Percentiles rank a stretch among this genome's conserved stretches.
These are phyloP conservation scores for Itoplectis maculator DNA, from an alignment of 2,888 invertebrate genomes.

Conservation along the genomic window DNA sequence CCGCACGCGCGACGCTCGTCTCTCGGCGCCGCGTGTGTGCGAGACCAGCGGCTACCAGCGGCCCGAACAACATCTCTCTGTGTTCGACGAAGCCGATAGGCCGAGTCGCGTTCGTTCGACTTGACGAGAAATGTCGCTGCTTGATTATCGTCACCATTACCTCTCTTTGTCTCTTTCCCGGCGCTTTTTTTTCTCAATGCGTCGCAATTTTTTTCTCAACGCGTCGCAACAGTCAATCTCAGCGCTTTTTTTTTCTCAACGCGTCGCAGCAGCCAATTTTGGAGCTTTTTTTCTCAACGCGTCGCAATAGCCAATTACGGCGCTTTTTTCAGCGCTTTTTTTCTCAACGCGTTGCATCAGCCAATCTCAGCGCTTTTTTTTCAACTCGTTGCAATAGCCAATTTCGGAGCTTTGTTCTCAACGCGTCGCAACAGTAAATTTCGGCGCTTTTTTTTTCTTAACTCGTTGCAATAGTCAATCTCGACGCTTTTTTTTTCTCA, in stretches of 20 bases:
- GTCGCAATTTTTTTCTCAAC: no score
- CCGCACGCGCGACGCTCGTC: neutral
- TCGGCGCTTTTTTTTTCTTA: no score
- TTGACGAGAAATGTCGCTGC: neutral
- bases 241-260: neutral
- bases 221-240: no score
- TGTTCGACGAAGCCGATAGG: constrained; percentile 18
- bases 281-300: neutral
- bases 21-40: neutral
- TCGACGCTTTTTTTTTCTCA: no score
- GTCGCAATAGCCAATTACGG: no score
- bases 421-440: neutral
- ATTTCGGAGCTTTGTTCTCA: no score
- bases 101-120: constrained; percentile 1
- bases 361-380: no score
- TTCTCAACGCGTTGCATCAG: neutral
- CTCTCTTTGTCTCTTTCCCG: neutral
- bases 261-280: neutral
- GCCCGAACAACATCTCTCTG: neutral
- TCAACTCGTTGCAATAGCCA: neutral
- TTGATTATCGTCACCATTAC: neutral
- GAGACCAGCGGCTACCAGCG: neutral
- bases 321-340: neutral
- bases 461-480: no score
- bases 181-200: no score